Evolutionary conservation across 2,113 vertebrate species (phyloP).

Genomic region (Neodontobutis hainanensis): DNA sequence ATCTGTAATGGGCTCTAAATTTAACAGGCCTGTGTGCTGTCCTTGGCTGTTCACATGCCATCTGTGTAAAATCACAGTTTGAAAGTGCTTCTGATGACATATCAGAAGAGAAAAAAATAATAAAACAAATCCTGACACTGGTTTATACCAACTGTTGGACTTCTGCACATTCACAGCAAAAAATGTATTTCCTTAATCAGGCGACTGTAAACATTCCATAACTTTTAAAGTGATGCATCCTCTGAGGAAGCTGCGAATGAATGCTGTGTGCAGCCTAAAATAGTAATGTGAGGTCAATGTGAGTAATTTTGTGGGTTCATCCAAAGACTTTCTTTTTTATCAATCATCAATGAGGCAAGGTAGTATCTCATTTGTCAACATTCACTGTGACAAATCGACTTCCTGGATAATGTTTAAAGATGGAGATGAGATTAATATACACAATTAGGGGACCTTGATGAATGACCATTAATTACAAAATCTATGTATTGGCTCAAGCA

Average conservation of each 20-base stretch:
- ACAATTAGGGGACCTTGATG: neutral
- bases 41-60: slow-evolving; percentile 28
- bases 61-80: slow-evolving; percentile 24
- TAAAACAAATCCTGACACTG: neutral
- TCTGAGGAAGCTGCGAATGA: neutral
- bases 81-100: slow-evolving; percentile 11
- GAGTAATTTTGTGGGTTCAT: neutral
- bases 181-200: slow-evolving; percentile 22
- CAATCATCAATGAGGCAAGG: no score
- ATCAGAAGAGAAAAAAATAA: neutral
- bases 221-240: neutral
- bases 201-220: neutral
- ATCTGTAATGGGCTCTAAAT: slow-evolving; percentile 29
- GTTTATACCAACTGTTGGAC: slow-evolving; percentile 18
- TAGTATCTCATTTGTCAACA: neutral
- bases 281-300: neutral
- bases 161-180: slow-evolving; percentile 7
- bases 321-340: no score
- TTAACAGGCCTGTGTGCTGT: slow-evolving; percentile 10
- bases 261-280: neutral
- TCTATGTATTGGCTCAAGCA: no score
- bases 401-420: neutral
- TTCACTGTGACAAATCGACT: neutral
- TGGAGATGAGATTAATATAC: no score
- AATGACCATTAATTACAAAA: neutral